phyloP scores from a whole-genome alignment of 1,140 invertebrate species.

The Charaxes varanes region DNA sequence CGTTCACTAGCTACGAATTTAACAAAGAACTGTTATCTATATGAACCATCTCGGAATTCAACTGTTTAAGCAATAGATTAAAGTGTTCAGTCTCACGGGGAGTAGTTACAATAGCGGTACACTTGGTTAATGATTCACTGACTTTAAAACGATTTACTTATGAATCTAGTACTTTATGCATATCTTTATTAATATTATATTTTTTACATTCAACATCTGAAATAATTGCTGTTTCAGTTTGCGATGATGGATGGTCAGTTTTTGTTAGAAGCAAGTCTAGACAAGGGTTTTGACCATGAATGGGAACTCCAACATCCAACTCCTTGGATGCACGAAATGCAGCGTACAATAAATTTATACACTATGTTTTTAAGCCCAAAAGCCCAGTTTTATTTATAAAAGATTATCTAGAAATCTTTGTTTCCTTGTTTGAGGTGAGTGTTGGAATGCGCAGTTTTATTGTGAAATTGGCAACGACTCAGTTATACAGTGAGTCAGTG shows the following conservation, averaged over 20 bases:
- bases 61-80: constrained; percentile 15
- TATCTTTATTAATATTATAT: constrained; percentile 2
- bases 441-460: background rate
- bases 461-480: constrained; percentile 1
- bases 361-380: too few species aligned
- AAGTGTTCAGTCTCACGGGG: constrained; percentile 11
- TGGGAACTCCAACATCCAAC: too few species aligned
- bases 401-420: too few species aligned
- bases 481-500: constrained; percentile 4
- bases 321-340: too few species aligned
- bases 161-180: constrained; percentile 6
- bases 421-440: background rate
- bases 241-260: too few species aligned
- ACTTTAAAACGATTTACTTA: constrained; percentile 8
- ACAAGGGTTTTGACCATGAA: too few species aligned
- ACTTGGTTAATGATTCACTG: constrained; percentile 11
- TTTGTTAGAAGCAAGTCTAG: too few species aligned
- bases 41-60: constrained; percentile 12
- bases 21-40: constrained; percentile 18
- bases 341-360: too few species aligned
- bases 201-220: too few species aligned
- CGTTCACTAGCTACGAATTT: constrained; percentile 14
- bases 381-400: too few species aligned
- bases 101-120: constrained; percentile 10
- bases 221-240: too few species aligned